These are phyloP conservation scores for Columba livia DNA, from an alignment of 2,113 vertebrate genomes.

Conservation along the genomic window DNA sequence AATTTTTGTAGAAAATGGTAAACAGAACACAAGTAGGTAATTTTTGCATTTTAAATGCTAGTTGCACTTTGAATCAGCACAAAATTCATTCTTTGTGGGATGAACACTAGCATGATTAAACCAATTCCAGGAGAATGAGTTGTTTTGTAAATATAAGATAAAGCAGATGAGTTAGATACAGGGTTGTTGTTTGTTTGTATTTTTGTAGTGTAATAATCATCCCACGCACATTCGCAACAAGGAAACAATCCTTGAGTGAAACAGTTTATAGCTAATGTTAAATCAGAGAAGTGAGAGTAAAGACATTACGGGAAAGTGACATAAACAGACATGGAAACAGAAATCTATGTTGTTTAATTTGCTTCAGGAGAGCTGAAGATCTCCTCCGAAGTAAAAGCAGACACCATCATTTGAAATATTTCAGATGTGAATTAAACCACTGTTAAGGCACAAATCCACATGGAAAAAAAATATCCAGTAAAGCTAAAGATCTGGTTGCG, in stretches of 20 bases:
- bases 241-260: not conserved
- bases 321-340: not conserved
- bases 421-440: not conserved
- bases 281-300: not conserved
- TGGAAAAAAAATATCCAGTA: not conserved
- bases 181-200: not conserved
- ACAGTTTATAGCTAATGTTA: not conserved
- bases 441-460: not conserved
- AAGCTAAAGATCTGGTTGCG: not conserved
- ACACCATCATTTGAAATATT: not conserved
- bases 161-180: not conserved
- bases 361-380: not conserved
- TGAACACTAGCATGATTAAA: not conserved
- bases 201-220: not conserved
- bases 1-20: not conserved
- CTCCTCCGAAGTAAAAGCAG: not conserved
- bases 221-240: not conserved
- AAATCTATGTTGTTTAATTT: not conserved
- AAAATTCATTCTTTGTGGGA: not conserved
- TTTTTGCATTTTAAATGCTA: not conserved
- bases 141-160: not conserved
- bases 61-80: not conserved
- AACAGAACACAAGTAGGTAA: not conserved
- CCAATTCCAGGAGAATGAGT: not conserved
- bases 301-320: not conserved